Base-by-base conservation (phyloP, 2,113 vertebrate species). In the Callipepla californica region DNA sequence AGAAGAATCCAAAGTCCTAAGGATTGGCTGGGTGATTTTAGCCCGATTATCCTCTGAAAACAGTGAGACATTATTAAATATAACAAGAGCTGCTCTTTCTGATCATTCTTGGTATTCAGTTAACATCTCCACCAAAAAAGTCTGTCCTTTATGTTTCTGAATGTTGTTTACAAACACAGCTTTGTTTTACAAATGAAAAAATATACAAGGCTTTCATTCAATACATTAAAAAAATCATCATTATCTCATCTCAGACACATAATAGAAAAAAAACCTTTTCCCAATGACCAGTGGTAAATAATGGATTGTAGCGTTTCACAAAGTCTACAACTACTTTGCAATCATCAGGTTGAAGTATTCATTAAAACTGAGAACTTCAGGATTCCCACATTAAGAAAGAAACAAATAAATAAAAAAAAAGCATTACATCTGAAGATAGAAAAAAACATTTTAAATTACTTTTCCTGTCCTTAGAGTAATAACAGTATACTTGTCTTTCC, bases 151-250 rank as follows among this genome's bases (percentile, higher is more conserved):
- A 97, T 98, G 97, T 97, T 97, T 97, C 93, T 94, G 93, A 98
- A 98, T 97, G 97, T 97, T 92, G 87, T 98, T 96, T 96, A 99
- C 98, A 99, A 99, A 97, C 96, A 95, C 85, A 92, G 98, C 98
- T 98, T 98, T 99, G 98, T 99, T 97, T 97, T 92, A 96, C 83
- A 97, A 95, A 95, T 89, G 63, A 87, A 95, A 96, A 96, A 96
- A 94, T 53, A 96, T 92, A 98, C 98, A 99, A 98, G 97, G 98
- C 97, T 94, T 95, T 97, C 97, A 98, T 98, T 99, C 97, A 99
- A 96, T 92, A 97, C 92, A 97, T 96, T 42, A 92, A 96, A 98
- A 74, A 98, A 98, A 98, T 97, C 94, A 97, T 95, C 96, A 97
- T 98, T 99, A 98, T 97, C 98, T 98, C 98, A 98, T 97, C 97